Conservation (phyloP, 2,888 invertebrate species). For the Drosophila buzzatii region DNA sequence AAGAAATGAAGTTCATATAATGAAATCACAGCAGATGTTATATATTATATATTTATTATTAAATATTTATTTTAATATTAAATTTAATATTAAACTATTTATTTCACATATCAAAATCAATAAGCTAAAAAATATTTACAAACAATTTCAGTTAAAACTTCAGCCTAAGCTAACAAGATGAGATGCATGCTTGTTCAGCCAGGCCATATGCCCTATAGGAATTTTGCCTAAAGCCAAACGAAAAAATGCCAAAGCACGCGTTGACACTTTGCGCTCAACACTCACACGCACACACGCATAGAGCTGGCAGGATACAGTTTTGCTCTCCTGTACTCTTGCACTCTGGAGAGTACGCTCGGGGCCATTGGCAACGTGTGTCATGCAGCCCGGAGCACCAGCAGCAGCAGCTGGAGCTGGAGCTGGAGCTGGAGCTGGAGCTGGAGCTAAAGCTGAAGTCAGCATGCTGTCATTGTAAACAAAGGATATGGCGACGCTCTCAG, state of each 20-base stretch:
- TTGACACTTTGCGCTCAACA: slow-evolving; percentile 78
- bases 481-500: slow-evolving; percentile 58
- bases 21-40: too few relatives aligned
- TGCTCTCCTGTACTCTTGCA: slow-evolving; percentile 58
- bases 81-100: too few relatives aligned
- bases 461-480: slow-evolving; percentile 74
- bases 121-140: not conserved
- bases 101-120: too few relatives aligned
- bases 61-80: too few relatives aligned
- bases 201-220: slow-evolving; percentile 34
- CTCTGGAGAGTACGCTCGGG: slow-evolving; percentile 70
- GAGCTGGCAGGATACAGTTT: slow-evolving; percentile 40
- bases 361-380: slow-evolving; percentile 63
- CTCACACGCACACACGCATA: slow-evolving; percentile 45
- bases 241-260: slow-evolving; percentile 78
- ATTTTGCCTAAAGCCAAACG: slow-evolving; percentile 23
- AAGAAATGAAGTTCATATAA: too few relatives aligned
- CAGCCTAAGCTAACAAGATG: not conserved
- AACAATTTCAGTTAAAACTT: too few relatives aligned
- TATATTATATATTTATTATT: too few relatives aligned
- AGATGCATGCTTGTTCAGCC: not conserved
- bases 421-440: slow-evolving; percentile 19
- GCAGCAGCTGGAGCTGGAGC: slow-evolving; percentile 20
- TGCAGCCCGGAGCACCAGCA: slow-evolving; percentile 61
- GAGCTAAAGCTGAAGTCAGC: slow-evolving; percentile 30